Percentiles rank a stretch among this genome's conserved stretches.
These are phyloP conservation scores for Aphelinus certus DNA, from an alignment of 1,140 invertebrate species.

Conservation along the genomic window DNA sequence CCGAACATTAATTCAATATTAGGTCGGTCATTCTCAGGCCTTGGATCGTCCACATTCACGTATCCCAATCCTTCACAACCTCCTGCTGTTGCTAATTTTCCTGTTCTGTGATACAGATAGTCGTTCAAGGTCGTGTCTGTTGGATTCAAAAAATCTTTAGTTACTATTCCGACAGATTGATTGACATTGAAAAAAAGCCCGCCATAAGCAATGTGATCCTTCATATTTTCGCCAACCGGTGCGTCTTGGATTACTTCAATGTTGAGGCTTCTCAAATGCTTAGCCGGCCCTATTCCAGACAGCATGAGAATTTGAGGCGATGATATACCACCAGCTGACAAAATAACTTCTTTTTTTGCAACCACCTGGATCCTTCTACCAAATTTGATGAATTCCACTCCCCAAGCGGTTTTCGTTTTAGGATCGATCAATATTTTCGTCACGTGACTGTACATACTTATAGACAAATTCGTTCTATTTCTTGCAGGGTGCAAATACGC, in stretches of 20 bases:
- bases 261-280: no score
- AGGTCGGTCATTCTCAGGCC: not conserved
- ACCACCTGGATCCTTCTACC: not conserved
- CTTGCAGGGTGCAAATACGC: constrained; percentile 77
- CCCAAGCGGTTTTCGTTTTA: not conserved
- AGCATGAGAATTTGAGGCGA: not conserved
- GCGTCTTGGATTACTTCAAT: not conserved
- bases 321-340: not conserved
- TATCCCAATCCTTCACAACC: not conserved
- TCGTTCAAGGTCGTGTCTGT: constrained; percentile 39
- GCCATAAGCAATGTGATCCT: not conserved
- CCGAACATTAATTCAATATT: not conserved
- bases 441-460: constrained; percentile 52
- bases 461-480: constrained; percentile 73
- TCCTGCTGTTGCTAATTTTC: not conserved
- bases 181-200: not conserved
- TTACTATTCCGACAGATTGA: not conserved
- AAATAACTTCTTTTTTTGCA: not conserved
- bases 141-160: not conserved
- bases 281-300: not conserved
- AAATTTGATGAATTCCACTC: not conserved
- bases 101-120: not conserved
- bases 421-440: not conserved
- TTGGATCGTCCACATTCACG: not conserved
- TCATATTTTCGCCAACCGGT: constrained; percentile 2